Base-by-base conservation (phyloP, 1,140 invertebrate genomes). In the Heliconius himera region DNA sequence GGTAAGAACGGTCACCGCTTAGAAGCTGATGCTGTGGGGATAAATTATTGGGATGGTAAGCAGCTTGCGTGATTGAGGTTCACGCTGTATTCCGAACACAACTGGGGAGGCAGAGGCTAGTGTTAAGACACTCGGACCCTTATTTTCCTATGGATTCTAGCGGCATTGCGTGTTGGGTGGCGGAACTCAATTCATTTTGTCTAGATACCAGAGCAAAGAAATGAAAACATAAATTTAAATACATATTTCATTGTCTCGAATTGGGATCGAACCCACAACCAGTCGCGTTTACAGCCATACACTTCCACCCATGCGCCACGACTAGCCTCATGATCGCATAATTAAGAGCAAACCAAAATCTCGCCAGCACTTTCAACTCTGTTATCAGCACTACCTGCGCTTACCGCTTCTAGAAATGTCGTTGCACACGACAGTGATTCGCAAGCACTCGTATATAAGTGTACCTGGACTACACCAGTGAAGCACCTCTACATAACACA, bases 1-100 rank as follows among this genome's bases (percentile, higher is more conserved):
- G 89, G 85, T 90, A 91, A 92, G 87, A 89, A 90, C 90, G 91
- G 93, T 93, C 92, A 90, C 91, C 92, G 91, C 91, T 92, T 91
- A 90, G 87, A 90, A 91, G 85, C 83, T 87, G 88, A 89, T 91
- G 90, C 92, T 91, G 92, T 92, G 89, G 87, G 73, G 71, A 81
- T 75, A 73, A 81, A 81, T 81, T 77, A 81, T 75, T 36, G 71
- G 71, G 54, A 81, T 74, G 56, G 71, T 70, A 80, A 81, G 75
- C 49, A 60, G 74, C 56, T 72, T 56, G 60, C n/a, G 49, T 54
- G 70, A 76, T 79, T 75, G 76, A 36, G 78, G 1, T 46, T 16
- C 41, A 46, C 41, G 41, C 13, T 46, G 13, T 46, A 46, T 16
- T 3, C 13, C 41, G 41, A 13, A 46, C 41, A 46, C 41, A 11